A percentile compares a stretch with the other conserved stretches of the same genome.
These are phyloP conservation scores for Rhyacichthys aspro DNA, from an alignment of 2,797 vertebrate genomes.

Conservation along the genomic window DNA sequence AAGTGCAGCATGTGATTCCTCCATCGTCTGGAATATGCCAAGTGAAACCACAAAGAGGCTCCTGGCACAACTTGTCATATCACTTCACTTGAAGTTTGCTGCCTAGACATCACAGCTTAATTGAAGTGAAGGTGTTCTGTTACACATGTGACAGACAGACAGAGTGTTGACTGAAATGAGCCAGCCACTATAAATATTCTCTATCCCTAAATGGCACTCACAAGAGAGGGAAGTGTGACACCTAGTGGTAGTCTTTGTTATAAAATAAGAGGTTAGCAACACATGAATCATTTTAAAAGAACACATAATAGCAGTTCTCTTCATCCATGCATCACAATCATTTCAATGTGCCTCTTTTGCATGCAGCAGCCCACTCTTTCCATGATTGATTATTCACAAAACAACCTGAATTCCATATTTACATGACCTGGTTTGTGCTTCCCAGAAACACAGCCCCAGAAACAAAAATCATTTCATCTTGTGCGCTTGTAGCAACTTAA, in stretches of 20 bases:
- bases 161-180: slow-evolving; percentile 39
- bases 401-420: slow-evolving; percentile 29
- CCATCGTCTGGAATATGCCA: slow-evolving; percentile 22
- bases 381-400: slow-evolving; percentile 32
- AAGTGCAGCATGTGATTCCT: slow-evolving; percentile 21
- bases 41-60: slow-evolving; percentile 30
- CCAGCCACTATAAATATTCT: slow-evolving; percentile 28
- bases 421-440: slow-evolving; percentile 38
- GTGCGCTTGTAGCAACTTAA: slow-evolving; percentile 17
- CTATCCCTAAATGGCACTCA: slow-evolving; percentile 8
- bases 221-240: slow-evolving; percentile 71
- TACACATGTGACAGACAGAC: slow-evolving; percentile 40
- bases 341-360: slow-evolving; percentile 10
- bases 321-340: slow-evolving; percentile 5
- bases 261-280: neutral
- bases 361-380: neutral
- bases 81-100: slow-evolving; percentile 32
- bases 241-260: slow-evolving; percentile 50
- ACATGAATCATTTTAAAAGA: slow-evolving; percentile 16
- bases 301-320: neutral
- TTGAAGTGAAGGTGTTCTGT: slow-evolving; percentile 63
- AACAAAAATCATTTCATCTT: slow-evolving; percentile 22
- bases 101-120: slow-evolving; percentile 43
- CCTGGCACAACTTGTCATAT: slow-evolving; percentile 49
- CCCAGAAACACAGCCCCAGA: slow-evolving; percentile 8